Evolutionary conservation across 2,113 vertebrate genomes (phyloP), one percentile per base, ranked within the genome.

Genomic region (Gambusia affinis): DNA sequence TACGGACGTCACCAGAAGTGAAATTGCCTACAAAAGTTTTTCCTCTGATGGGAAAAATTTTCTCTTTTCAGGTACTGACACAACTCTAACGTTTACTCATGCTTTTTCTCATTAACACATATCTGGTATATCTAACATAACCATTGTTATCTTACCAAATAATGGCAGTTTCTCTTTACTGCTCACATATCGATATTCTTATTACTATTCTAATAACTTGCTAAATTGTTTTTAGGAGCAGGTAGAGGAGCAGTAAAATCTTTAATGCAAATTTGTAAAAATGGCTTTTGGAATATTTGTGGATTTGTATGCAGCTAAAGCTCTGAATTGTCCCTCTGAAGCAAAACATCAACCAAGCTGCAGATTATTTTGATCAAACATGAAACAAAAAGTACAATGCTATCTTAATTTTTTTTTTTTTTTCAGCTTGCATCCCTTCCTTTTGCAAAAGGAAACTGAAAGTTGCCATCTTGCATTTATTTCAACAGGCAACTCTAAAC

Each of bases 51-150:
- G 67, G 42, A 65, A 61, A 71, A 84, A 64, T 47, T 4, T 87
- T 33, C 67, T 0, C 27, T 35, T 1, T 64, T 67, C 77, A 88
- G 87, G 92, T 93, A 85, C 72, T 2, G 17, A 79, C 35, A 60
- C 33, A n/a, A 39, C 3, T 4, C 51, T 75, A 0, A 24, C 37
- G 51, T 64, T 64, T 22, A 11, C 10, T 64, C 22, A 19, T 24
- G 33, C 11, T 4, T 64, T 33, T 22, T 33, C 63, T 57, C 22
- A 57, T 57, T 24, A 57, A n/a, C 19, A n/a, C 7, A 57, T n/a
- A 57, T 8, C 22, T 44, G 17, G 7, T 24, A 7, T 24, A 8
- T 8, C 30, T 33, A 22, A 33, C 15, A 33, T 33, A 3, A 19
- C 30, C 22, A 30, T 1, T 22, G 29, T 64, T 22, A 30, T 31